These are phyloP conservation scores for Lamproptera curius DNA, from an alignment of 2,888 invertebrate genomes.

Conservation along the genomic window DNA sequence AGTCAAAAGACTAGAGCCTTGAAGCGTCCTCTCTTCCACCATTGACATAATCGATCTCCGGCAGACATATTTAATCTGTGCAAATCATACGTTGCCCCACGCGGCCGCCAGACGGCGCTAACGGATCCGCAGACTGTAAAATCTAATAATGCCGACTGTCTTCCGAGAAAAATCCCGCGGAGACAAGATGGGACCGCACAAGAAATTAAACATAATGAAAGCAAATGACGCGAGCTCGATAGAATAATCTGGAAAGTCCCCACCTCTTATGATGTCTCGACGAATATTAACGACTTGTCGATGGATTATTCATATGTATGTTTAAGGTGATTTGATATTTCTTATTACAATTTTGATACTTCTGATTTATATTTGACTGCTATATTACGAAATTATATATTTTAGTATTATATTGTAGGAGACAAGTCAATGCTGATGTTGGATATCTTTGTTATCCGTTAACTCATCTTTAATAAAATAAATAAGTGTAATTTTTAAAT, in stretches of 20 bases:
- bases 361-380: too few relatives aligned
- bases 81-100: slow-evolving; percentile 10
- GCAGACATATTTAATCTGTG: slow-evolving; percentile 10
- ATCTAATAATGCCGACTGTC: slow-evolving; percentile 58
- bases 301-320: too few relatives aligned
- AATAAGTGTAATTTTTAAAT: too few relatives aligned
- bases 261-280: slow-evolving; percentile 3
- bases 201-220: slow-evolving; percentile 59
- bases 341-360: too few relatives aligned
- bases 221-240: slow-evolving; percentile 48
- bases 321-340: too few relatives aligned
- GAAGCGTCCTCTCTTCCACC: neutral
- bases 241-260: slow-evolving; percentile 19
- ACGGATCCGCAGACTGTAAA: slow-evolving; percentile 53
- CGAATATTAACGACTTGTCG: slow-evolving; percentile 11
- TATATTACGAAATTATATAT: too few relatives aligned
- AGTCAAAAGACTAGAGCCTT: neutral
- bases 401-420: too few relatives aligned
- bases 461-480: too few relatives aligned
- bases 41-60: neutral
- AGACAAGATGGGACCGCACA: slow-evolving; percentile 48
- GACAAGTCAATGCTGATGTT: too few relatives aligned
- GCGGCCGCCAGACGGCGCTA: slow-evolving; percentile 12
- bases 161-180: slow-evolving; percentile 51
- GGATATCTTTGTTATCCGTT: too few relatives aligned